phyloP scores from a whole-genome alignment of 2,113 vertebrate species.

The Oophaga pumilio region DNA sequence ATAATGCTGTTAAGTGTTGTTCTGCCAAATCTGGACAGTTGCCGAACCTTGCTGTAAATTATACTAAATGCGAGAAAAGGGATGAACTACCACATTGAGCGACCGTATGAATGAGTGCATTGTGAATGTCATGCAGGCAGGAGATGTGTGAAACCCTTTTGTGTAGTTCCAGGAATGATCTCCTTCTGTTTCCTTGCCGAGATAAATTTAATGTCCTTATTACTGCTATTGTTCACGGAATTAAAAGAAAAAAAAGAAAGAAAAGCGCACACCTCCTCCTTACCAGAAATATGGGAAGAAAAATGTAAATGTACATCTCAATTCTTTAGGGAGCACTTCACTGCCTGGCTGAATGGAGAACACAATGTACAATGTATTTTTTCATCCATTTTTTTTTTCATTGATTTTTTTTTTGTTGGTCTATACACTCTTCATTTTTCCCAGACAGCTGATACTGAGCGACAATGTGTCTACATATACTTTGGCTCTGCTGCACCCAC shows the following conservation, averaged over 20 bases:
- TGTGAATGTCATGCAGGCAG: slow-evolving; percentile 11
- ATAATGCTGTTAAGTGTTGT: slow-evolving; percentile 6
- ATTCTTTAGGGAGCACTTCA: slow-evolving; percentile 45
- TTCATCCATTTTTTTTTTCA: slow-evolving; percentile 24
- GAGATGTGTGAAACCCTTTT: slow-evolving; percentile 39
- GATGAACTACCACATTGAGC: slow-evolving; percentile 1
- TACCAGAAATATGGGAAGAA: slow-evolving; percentile 56
- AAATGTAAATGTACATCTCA: slow-evolving; percentile 48
- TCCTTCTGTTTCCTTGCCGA: slow-evolving; percentile 47
- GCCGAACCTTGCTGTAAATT: not conserved
- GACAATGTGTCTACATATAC: slow-evolving; percentile 39
- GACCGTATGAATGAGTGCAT: slow-evolving; percentile 7
- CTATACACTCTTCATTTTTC: slow-evolving; percentile 7
- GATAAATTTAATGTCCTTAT: slow-evolving; percentile 53
- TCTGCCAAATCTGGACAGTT: not conserved
- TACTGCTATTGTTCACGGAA: slow-evolving; percentile 55
- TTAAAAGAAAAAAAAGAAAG: slow-evolving; percentile 26
- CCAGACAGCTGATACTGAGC: slow-evolving; percentile 32
- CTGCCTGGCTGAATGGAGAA: slow-evolving; percentile 19
- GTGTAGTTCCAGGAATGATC: slow-evolving; percentile 53
- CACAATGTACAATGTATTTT: slow-evolving; percentile 42
- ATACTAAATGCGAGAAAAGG: slow-evolving; percentile 34
- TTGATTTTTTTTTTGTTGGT: slow-evolving; percentile 46
- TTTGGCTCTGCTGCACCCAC: slow-evolving; percentile 14
- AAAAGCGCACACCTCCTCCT: slow-evolving; percentile 50